A percentile compares a stretch with the other conserved stretches of the same genome.
These are phyloP conservation scores for Limanda limanda DNA, from an alignment of 2,113 vertebrate genomes.

Conservation along the genomic window DNA sequence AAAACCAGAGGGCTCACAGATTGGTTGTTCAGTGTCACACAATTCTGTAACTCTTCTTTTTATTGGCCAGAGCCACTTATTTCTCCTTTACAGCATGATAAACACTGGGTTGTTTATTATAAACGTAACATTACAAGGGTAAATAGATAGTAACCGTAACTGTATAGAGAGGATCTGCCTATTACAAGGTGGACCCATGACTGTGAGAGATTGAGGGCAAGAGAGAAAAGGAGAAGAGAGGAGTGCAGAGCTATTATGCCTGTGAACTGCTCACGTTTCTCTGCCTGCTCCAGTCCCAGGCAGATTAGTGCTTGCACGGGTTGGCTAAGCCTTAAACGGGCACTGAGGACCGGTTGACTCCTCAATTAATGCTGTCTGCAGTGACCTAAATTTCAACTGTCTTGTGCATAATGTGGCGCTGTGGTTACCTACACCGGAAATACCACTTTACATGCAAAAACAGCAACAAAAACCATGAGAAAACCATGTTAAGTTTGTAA, in stretches of 20 bases:
- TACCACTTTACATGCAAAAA: background rate
- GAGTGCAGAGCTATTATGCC: constrained; percentile 25
- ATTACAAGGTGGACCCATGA: background rate
- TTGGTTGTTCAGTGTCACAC: constrained; percentile 13
- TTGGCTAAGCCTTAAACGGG: constrained; percentile 59
- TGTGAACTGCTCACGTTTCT: constrained; percentile 72
- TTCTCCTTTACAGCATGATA: background rate
- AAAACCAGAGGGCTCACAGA: constrained; percentile 20
- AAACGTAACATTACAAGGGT: background rate
- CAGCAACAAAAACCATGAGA: background rate
- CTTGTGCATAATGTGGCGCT: constrained; percentile 11
- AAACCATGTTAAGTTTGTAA: background rate
- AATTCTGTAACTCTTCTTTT: background rate
- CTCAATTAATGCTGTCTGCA: constrained; percentile 54
- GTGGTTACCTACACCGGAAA: constrained; percentile 20
- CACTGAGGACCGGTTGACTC: constrained; percentile 58
- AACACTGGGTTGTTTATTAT: background rate
- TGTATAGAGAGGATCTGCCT: background rate
- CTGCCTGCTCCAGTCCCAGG: constrained; percentile 59
- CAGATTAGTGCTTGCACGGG: constrained; percentile 74
- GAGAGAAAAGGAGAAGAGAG: background rate
- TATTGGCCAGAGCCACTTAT: background rate
- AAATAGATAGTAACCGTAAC: background rate
- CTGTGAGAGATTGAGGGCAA: constrained; percentile 13
- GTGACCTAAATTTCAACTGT: constrained; percentile 64